Percentiles rank a stretch among this genome's conserved stretches.
Evolutionary conservation across 2,797 vertebrate genomes (phyloP).

Genomic region (Bryconaethiops microstoma): DNA sequence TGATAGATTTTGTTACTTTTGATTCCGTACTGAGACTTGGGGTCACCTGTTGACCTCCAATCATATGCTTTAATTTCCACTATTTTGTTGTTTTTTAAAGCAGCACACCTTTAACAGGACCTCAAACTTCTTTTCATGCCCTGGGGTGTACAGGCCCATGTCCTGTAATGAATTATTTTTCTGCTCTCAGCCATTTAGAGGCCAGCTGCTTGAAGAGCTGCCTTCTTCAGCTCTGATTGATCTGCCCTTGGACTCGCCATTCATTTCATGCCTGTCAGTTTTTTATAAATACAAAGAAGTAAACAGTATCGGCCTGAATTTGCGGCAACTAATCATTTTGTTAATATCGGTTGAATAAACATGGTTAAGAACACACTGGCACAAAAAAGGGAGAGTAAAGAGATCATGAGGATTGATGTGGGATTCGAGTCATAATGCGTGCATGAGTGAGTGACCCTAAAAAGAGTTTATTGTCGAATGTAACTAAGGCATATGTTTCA

Average conservation of each 20-base stretch:
- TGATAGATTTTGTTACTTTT: not conserved
- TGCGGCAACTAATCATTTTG: slow-evolving; percentile 46
- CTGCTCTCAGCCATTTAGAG: slow-evolving; percentile 59
- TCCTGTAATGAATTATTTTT: slow-evolving; percentile 54
- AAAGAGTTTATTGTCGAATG: no score
- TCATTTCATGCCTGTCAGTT: slow-evolving; percentile 60
- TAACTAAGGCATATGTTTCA: no score
- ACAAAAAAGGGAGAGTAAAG: slow-evolving; percentile 20
- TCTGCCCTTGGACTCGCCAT: slow-evolving; percentile 55
- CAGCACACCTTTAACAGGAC: slow-evolving; percentile 16
- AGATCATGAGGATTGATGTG: slow-evolving; percentile 12
- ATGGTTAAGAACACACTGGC: slow-evolving; percentile 28
- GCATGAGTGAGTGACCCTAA: not conserved
- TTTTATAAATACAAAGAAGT: slow-evolving; percentile 54
- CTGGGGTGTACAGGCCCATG: slow-evolving; percentile 46
- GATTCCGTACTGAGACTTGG: not conserved
- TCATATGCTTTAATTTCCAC: not conserved
- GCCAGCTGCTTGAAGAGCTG: slow-evolving; percentile 53
- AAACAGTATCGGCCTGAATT: slow-evolving; percentile 56
- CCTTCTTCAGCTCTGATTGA: slow-evolving; percentile 60
- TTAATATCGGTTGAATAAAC: slow-evolving; percentile 45
- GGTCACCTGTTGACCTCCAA: not conserved
- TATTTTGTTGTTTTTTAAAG: not conserved
- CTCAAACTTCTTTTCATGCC: slow-evolving; percentile 40
- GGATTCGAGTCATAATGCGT: not conserved